Conservation (phyloP, 1,140 invertebrate genomes). For the Drosophila kikkawai region DNA sequence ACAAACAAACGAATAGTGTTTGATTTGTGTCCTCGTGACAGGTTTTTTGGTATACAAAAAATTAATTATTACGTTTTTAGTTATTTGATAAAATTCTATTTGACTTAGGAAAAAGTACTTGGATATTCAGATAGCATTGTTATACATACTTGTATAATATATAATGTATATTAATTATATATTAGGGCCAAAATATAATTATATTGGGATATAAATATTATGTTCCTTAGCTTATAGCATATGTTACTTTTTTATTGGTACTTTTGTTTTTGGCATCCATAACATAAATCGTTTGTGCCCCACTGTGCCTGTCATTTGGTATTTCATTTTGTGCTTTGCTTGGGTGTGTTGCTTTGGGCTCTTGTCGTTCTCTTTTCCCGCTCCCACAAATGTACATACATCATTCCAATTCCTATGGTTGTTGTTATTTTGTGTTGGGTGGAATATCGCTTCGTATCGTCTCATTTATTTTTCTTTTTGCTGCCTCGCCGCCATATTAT, state of each 20-base stretch:
- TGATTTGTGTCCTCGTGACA: too few relatives aligned
- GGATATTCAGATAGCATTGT: background rate
- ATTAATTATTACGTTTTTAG: background rate
- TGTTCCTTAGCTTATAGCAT: too few relatives aligned
- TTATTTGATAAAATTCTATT: background rate
- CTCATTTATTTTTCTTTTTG: constrained; percentile 31
- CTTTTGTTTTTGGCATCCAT: background rate
- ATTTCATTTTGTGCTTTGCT: constrained; percentile 75
- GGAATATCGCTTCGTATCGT: constrained; percentile 50
- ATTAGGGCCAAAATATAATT: background rate
- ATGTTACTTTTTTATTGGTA: background rate
- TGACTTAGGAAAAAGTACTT: background rate
- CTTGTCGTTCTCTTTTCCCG: constrained; percentile 28
- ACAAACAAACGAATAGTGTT: too few relatives aligned
- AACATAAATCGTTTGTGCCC: background rate
- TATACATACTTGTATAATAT: too few relatives aligned
- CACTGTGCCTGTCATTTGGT: constrained; percentile 61
- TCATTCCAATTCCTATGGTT: constrained; percentile 52
- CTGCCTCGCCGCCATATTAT: constrained; percentile 72
- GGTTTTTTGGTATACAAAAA: too few relatives aligned
- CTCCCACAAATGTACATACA: constrained; percentile 46
- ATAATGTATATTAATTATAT: too few relatives aligned
- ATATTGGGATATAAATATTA: too few relatives aligned
- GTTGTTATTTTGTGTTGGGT: constrained; percentile 38
- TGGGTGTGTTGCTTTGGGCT: constrained; percentile 65